Evolutionary conservation across 2,888 invertebrate species (phyloP).

Genomic region (Scaptomyza cyrtandrae): DNA sequence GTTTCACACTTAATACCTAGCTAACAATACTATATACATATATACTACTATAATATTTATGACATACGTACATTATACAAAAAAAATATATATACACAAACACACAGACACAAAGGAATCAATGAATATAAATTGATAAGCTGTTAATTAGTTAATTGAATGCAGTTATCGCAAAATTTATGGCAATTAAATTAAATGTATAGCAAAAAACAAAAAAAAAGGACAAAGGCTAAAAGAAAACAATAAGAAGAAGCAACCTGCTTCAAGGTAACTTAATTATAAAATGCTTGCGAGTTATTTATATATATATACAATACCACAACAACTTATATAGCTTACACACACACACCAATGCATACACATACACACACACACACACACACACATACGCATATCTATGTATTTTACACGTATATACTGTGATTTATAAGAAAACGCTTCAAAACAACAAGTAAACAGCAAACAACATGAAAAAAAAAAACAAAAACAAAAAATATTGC

Average conservation of each 20-base stretch:
- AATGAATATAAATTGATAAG: slow-evolving; percentile 54
- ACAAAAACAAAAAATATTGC: slow-evolving; percentile 19
- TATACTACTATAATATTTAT: slow-evolving; percentile 33
- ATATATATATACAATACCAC: slow-evolving; percentile 33
- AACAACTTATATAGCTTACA: slow-evolving; percentile 36
- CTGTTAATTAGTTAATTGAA: slow-evolving; percentile 79
- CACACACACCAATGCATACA: slow-evolving; percentile 28
- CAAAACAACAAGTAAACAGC: slow-evolving; percentile 46
- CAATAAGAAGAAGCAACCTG: slow-evolving; percentile 37
- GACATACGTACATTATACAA: slow-evolving; percentile 5
- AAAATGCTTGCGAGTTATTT: slow-evolving; percentile 73
- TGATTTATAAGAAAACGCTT: slow-evolving; percentile 79
- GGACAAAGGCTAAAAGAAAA: slow-evolving; percentile 31
- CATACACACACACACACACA: slow-evolving; percentile 30
- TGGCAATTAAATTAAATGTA: slow-evolving; percentile 40
- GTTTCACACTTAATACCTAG: slow-evolving; percentile 42
- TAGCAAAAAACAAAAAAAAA: slow-evolving; percentile 24
- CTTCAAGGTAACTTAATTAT: slow-evolving; percentile 62
- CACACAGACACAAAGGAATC: slow-evolving; percentile 18
- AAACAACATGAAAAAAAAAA: slow-evolving; percentile 39
- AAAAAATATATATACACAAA: slow-evolving; percentile 11
- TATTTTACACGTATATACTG: slow-evolving; percentile 80
- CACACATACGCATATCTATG: slow-evolving; percentile 63
- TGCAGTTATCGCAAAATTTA: slow-evolving; percentile 55
- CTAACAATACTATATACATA: slow-evolving; percentile 40